Base-by-base conservation (phyloP, 2,888 invertebrate genomes). In the Boloria euphrosyne region DNA sequence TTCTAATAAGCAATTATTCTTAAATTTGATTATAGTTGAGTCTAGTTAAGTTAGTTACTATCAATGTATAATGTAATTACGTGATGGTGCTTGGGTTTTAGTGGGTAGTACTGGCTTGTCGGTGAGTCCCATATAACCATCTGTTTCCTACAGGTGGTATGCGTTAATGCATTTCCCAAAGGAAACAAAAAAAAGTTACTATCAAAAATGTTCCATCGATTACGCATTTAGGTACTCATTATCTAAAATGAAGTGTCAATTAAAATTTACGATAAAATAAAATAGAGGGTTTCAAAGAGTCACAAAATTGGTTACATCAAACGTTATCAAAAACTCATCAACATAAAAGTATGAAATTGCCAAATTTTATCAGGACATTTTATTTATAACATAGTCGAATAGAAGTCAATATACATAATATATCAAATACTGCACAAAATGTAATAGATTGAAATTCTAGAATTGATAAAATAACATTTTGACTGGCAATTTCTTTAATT, bases 261-360 rank as follows among this genome's bases (percentile, higher is more conserved):
- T 58, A 58, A 58, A 22, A 52, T 58, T 65, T 65, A 59, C 17
- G 27, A 47, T n/a, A 27, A 3, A 38, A 52, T 58, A 65, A 65
- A 59, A 58, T 46, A 47, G 52, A 31, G 4, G 31, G 47, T 57
- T 65, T 53, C 52, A 59, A 18, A 13, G 65, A 51, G 17, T 27
- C 38, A 53, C 59, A 18, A 59, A 52, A 65, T 59, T 59, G 49
- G 43, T n/a, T 31, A 53, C 54, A 47, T 54, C 54, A 38, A 50
- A 43, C 27, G 64, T 58, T 67, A 67, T 67, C 58, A 63, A 67
- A 63, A 67, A 63, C 53, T 67, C 53, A 59, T 67, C 55, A 49
- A 50, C 59, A 38, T 59, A 59, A 59, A 59, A 59, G 7, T 59
- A 38, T 59, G 50, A 13, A 14, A 44, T 14, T 46, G 49, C 31